Evolutionary conservation across 2,888 invertebrate genomes (phyloP).

Genomic region (Eupithecia vulgata): DNA sequence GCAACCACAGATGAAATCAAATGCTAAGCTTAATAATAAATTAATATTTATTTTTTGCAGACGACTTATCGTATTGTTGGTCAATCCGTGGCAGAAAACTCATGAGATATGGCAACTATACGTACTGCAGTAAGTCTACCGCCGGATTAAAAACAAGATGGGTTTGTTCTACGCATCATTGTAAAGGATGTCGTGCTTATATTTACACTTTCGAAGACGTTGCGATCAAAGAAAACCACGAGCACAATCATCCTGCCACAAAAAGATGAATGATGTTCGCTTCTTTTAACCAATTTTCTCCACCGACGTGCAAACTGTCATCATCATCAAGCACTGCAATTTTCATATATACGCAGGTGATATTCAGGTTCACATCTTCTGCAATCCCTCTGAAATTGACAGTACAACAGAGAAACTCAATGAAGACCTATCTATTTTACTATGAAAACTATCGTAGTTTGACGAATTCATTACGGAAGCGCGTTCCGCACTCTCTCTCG

Average conservation of each 20-base stretch:
- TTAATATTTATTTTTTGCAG: background rate
- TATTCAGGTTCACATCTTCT: too few species aligned
- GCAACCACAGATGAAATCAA: too few species aligned
- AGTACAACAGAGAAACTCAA: too few species aligned
- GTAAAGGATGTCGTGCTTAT: slow-evolving; percentile 44
- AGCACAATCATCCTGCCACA: background rate
- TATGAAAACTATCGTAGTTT: too few species aligned
- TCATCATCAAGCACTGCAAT: too few species aligned
- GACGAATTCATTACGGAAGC: too few species aligned
- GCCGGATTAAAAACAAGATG: slow-evolving; percentile 34
- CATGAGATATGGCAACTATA: slow-evolving; percentile 8
- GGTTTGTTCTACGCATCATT: slow-evolving; percentile 48
- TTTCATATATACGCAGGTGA: too few species aligned
- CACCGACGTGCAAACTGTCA: too few species aligned
- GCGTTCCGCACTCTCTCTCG: too few species aligned
- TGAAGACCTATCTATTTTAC: too few species aligned
- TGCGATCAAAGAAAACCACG: slow-evolving; percentile 20
- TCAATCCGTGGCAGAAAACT: background rate
- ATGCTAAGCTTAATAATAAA: background rate
- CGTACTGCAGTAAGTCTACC: background rate
- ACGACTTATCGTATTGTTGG: background rate
- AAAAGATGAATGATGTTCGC: background rate
- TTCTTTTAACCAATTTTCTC: too few species aligned
- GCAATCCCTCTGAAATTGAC: too few species aligned
- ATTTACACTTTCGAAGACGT: slow-evolving; percentile 42